Evolutionary conservation across 2,113 vertebrate species (phyloP).

Genomic region (Hystrix cristata): DNA sequence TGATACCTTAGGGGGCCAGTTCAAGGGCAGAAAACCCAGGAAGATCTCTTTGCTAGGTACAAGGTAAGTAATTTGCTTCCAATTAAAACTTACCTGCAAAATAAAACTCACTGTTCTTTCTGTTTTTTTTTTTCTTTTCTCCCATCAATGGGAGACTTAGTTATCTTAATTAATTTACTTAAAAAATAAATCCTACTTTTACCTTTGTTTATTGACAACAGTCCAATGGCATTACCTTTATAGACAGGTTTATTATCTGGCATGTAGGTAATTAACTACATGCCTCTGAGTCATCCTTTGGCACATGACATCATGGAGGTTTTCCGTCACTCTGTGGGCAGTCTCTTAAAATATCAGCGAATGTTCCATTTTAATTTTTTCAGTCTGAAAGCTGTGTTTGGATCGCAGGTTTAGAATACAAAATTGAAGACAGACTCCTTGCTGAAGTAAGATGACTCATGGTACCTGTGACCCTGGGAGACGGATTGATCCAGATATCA

Average conservation of each 20-base stretch:
- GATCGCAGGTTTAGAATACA: conserved; percentile 12
- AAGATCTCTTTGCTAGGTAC: neutral
- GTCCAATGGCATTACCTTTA: neutral
- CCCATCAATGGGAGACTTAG: neutral
- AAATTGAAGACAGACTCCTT: conserved; percentile 27
- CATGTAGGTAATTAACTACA: neutral
- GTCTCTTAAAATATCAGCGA: conserved; percentile 38
- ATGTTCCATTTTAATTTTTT: neutral
- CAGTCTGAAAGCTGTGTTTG: neutral
- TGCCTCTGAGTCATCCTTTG: conserved; percentile 49
- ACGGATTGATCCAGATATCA: neutral
- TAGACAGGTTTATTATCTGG: neutral
- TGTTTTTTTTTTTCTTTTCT: neutral
- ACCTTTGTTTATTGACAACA: conserved; percentile 8
- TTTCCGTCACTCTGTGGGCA: neutral
- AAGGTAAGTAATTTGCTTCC: conserved; percentile 58
- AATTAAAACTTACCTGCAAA: conserved; percentile 45
- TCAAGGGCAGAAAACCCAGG: conserved; percentile 48
- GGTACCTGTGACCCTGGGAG: neutral
- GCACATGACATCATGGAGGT: conserved; percentile 14
- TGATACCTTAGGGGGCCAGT: neutral
- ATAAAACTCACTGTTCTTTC: conserved; percentile 23
- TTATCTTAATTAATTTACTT: conserved; percentile 29
- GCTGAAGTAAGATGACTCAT: neutral
- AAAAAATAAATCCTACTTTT: conserved; percentile 13